Conservation (phyloP, 2,888 invertebrate species). For the Gymnosoma rotundatum region DNA sequence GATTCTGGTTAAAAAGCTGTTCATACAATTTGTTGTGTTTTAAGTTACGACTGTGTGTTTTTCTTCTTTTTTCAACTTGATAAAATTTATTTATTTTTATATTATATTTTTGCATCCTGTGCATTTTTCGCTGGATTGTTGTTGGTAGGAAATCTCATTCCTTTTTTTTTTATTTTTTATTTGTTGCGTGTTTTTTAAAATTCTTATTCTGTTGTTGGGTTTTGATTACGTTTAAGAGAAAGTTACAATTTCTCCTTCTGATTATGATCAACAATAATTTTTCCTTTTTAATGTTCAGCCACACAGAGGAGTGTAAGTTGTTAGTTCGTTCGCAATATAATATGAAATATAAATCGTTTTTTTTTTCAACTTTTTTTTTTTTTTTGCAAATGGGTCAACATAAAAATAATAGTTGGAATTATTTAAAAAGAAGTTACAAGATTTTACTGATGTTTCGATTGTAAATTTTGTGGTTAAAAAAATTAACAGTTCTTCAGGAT, state of each 20-base stretch:
- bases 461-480: conserved; percentile 12
- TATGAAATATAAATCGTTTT: conserved; percentile 59
- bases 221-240: conserved; percentile 64
- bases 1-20: conserved; percentile 28
- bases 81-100: conserved; percentile 12
- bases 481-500: conserved; percentile 25
- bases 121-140: conserved; percentile 9
- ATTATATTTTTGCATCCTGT: conserved; percentile 58
- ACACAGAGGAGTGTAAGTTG: conserved; percentile 34
- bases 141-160: conserved; percentile 21
- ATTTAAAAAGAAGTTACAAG: conserved; percentile 51
- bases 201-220: conserved; percentile 59
- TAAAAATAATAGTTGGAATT: conserved; percentile 55
- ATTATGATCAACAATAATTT: conserved; percentile 63
- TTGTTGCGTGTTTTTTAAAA: conserved; percentile 50
- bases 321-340: conserved; percentile 44
- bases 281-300: conserved; percentile 60
- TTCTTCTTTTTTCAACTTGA: not conserved
- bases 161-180: conserved; percentile 4
- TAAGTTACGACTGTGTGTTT: conserved; percentile 1
- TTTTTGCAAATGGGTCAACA: conserved; percentile 64
- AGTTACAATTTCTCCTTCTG: conserved; percentile 68
- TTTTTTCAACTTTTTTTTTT: conserved; percentile 46
- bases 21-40: conserved; percentile 26
- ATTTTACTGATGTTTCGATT: no score